phyloP scores from a whole-genome alignment of 2,797 vertebrate genomes.

The Dicrostonyx torquatus region DNA sequence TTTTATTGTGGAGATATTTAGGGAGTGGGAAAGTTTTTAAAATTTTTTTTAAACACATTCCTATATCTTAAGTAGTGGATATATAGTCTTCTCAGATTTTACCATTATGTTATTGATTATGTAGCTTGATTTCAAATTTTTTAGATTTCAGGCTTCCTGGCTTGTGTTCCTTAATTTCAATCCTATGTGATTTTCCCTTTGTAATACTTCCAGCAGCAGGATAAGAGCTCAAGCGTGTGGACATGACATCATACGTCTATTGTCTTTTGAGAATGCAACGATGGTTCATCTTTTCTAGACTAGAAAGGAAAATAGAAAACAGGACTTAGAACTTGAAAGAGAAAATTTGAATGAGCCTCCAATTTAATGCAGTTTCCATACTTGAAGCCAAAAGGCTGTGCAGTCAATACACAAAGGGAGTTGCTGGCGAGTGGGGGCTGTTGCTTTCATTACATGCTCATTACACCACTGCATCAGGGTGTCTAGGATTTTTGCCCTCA shows the following conservation, averaged over 20 bases:
- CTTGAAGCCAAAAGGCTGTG: slow-evolving; percentile 26
- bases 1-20: neutral
- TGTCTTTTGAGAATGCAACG: slow-evolving; percentile 60
- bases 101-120: neutral
- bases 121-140: slow-evolving; percentile 20
- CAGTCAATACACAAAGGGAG: slow-evolving; percentile 3
- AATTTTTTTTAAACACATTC: neutral
- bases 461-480: neutral
- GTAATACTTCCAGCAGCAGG: neutral
- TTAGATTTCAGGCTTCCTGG: slow-evolving; percentile 41
- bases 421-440: neutral
- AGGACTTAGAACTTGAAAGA: slow-evolving; percentile 60
- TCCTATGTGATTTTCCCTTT: neutral
- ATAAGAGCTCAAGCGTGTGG: neutral
- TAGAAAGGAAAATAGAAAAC: slow-evolving; percentile 62
- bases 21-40: neutral
- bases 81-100: slow-evolving; percentile 1
- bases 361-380: slow-evolving; percentile 68
- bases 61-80: neutral
- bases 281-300: slow-evolving; percentile 60
- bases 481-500: slow-evolving; percentile 64
- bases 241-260: slow-evolving; percentile 62
- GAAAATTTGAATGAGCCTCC: slow-evolving; percentile 46
- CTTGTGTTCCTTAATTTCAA: slow-evolving; percentile 26
- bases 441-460: neutral